These are phyloP conservation scores for Anser cygnoides DNA, from an alignment of 2,113 vertebrate genomes.

Conservation along the genomic window DNA sequence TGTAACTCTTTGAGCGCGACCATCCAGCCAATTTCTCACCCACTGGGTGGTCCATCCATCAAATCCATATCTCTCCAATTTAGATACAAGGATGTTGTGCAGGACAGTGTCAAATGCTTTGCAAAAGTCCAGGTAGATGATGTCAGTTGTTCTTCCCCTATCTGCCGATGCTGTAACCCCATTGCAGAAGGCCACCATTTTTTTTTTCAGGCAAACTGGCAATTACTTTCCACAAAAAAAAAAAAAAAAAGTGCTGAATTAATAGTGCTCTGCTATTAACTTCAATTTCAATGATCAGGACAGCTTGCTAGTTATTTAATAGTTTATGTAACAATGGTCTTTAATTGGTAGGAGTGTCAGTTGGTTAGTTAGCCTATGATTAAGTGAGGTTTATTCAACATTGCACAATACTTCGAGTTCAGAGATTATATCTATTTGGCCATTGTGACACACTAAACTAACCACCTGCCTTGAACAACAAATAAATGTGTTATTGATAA, in stretches of 20 bases:
- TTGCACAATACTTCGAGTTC: not conserved
- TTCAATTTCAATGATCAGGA: not conserved
- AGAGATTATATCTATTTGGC: not conserved
- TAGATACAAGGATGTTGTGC: no score
- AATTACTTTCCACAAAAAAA: not conserved
- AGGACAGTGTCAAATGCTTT: no score
- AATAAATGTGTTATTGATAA: rapidly evolving
- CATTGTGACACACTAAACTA: not conserved
- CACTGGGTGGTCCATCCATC: no score
- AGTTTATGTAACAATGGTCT: not conserved
- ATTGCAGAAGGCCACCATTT: no score
- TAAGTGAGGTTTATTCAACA: not conserved
- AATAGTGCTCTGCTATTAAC: not conserved
- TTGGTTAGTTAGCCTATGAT: not conserved
- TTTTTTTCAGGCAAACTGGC: no score
- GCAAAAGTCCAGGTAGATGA: no score
- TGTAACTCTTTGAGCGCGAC: no score
- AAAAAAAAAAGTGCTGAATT: not conserved
- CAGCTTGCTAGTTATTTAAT: not conserved
- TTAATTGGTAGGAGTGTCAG: not conserved
- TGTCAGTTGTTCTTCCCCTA: no score
- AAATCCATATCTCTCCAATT: no score
- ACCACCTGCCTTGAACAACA: not conserved
- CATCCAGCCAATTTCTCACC: no score
- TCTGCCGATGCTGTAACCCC: no score